Evolutionary conservation across 2,113 vertebrate species (phyloP).

Genomic region (Spheniscus mendiculus): DNA sequence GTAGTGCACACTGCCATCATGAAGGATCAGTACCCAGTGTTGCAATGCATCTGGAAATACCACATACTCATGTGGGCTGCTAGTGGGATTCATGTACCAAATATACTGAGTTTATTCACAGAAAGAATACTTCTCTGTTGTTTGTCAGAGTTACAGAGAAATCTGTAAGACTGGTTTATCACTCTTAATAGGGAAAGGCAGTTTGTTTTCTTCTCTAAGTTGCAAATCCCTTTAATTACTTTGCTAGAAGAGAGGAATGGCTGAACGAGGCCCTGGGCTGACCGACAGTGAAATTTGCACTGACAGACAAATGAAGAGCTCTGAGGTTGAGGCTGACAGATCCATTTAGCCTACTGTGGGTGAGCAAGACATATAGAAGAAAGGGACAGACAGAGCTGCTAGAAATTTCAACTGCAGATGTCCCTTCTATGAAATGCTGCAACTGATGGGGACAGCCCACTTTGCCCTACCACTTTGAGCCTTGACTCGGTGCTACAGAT

Average conservation of each 20-base stretch:
- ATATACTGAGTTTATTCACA: background rate
- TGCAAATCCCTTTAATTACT: background rate
- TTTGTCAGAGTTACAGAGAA: background rate
- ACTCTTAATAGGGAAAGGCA: background rate
- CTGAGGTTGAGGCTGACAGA: background rate
- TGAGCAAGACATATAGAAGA: background rate
- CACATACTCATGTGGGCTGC: background rate
- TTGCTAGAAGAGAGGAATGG: background rate
- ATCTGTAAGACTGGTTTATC: background rate
- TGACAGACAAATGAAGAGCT: background rate
- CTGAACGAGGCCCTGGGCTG: background rate
- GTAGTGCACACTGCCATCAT: background rate
- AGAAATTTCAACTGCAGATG: background rate
- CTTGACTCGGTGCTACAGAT: background rate
- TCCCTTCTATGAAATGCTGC: background rate
- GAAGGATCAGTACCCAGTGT: background rate
- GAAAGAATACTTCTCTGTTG: background rate
- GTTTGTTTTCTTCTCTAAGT: background rate
- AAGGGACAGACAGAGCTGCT: background rate
- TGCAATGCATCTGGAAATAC: background rate
- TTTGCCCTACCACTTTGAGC: background rate
- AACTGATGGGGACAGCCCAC: background rate
- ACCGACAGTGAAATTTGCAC: background rate
- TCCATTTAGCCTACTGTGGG: background rate
- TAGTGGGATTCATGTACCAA: background rate